A percentile compares a stretch with the other conserved stretches of the same genome.
Evolutionary conservation across 2,888 invertebrate genomes (phyloP).

Genomic region (Lysandra bellargus): DNA sequence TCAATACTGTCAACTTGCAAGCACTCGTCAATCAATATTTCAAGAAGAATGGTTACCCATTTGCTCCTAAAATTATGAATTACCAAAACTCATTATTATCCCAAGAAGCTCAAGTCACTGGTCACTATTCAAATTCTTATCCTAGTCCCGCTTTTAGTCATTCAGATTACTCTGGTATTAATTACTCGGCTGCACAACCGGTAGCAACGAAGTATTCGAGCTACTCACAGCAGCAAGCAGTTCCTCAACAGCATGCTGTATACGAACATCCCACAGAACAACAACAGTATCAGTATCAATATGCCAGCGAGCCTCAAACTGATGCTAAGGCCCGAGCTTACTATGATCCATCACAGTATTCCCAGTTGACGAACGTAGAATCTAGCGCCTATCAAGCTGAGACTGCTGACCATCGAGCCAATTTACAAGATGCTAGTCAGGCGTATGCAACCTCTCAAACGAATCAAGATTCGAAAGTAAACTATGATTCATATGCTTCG

Average conservation of each 20-base stretch:
- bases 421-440: slow-evolving; percentile 43
- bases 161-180: slow-evolving; percentile 68
- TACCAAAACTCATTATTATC: slow-evolving; percentile 54
- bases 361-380: slow-evolving; percentile 51
- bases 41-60: slow-evolving; percentile 66
- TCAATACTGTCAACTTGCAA: slow-evolving; percentile 80
- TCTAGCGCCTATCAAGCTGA: slow-evolving; percentile 45
- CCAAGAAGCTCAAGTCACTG: slow-evolving; percentile 48
- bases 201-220: slow-evolving; percentile 72
- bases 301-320: slow-evolving; percentile 59
- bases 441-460: slow-evolving; percentile 52
- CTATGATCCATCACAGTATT: slow-evolving; percentile 59
- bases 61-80: slow-evolving; percentile 65
- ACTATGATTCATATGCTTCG: slow-evolving; percentile 42
- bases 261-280: slow-evolving; percentile 60
- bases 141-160: slow-evolving; percentile 69
- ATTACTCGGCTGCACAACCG: slow-evolving; percentile 74
- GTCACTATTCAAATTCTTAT: slow-evolving; percentile 66
- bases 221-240: slow-evolving; percentile 57
- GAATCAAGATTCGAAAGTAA: slow-evolving; percentile 46
- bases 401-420: slow-evolving; percentile 45
- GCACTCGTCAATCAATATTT: slow-evolving; percentile 77
- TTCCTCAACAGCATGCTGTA: slow-evolving; percentile 55
- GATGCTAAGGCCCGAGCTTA: slow-evolving; percentile 53
- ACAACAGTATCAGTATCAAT: slow-evolving; percentile 63